Conservation (phyloP, 2,113 vertebrate genomes). For the Chinchilla lanigera region DNA sequence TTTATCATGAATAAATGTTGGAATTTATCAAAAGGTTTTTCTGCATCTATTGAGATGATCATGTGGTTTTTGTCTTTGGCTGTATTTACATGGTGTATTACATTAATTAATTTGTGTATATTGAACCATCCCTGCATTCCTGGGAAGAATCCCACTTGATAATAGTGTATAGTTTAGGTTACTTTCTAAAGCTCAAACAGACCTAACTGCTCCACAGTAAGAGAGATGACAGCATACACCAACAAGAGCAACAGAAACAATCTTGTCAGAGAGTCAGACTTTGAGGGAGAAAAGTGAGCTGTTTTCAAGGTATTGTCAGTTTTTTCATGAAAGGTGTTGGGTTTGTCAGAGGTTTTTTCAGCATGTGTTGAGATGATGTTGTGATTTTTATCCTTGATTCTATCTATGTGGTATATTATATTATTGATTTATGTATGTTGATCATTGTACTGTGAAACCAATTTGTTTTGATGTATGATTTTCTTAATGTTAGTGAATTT, state of each 20-base stretch:
- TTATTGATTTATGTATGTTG: background rate
- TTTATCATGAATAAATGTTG: too few species aligned
- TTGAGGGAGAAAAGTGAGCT: background rate
- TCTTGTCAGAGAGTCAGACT: rapidly evolving
- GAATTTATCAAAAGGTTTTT: too few species aligned
- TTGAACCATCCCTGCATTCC: too few species aligned
- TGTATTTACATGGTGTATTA: too few species aligned
- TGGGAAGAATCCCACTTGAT: too few species aligned
- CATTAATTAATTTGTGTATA: too few species aligned
- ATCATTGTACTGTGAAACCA: background rate
- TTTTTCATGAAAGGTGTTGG: background rate
- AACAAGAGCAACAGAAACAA: background rate
- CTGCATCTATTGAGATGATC: too few species aligned
- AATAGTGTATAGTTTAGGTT: background rate
- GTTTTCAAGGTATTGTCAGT: background rate
- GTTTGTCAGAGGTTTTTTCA: background rate
- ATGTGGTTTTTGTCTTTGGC: too few species aligned
- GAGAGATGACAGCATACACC: too few species aligned
- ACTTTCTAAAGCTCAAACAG: background rate
- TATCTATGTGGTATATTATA: background rate
- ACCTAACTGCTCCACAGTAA: background rate
- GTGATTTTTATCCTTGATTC: background rate
- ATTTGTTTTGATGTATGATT: background rate
- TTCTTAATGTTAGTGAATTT: background rate
- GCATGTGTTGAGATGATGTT: background rate